phyloP scores from a whole-genome alignment of 2,888 invertebrate genomes.

The Syritta pipiens region DNA sequence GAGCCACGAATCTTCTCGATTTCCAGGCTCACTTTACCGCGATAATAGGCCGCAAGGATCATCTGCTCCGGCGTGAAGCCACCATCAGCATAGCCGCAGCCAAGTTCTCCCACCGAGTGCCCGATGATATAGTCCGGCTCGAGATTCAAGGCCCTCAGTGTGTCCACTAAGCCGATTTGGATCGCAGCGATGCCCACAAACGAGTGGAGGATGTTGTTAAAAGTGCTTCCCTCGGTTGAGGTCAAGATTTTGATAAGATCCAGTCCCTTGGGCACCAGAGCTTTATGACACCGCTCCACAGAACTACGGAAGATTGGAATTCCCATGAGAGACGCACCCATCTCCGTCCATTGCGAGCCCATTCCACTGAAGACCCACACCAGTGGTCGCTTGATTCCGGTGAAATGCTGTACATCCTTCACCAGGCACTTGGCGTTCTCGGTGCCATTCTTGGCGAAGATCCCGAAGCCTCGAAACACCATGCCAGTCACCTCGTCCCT shows the following conservation, averaged over 20 bases:
- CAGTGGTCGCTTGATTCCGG: slow-evolving; percentile 85
- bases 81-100: slow-evolving; percentile 97
- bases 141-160: slow-evolving; percentile 82
- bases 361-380: slow-evolving; percentile 96
- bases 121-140: slow-evolving; percentile 89
- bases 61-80: slow-evolving; percentile 93
- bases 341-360: slow-evolving; percentile 93
- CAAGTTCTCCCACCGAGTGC: slow-evolving; percentile 96
- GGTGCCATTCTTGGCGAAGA: slow-evolving; percentile 77
- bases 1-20: slow-evolving; percentile 86
- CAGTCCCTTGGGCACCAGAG: slow-evolving; percentile 82
- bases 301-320: slow-evolving; percentile 87
- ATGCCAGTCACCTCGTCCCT: slow-evolving; percentile 83
- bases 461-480: slow-evolving; percentile 87
- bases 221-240: slow-evolving; percentile 82
- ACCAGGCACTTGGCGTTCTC: slow-evolving; percentile 75
- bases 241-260: slow-evolving; percentile 84
- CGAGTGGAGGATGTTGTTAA: slow-evolving; percentile 84
- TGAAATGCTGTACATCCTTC: slow-evolving; percentile 82
- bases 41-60: slow-evolving; percentile 90
- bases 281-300: slow-evolving; percentile 82
- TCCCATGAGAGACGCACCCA: slow-evolving; percentile 88
- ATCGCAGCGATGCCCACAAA: slow-evolving; percentile 88
- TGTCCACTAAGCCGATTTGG: slow-evolving; percentile 84
- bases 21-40: slow-evolving; percentile 88